phyloP scores from a whole-genome alignment of 2,113 vertebrate genomes.

The Colinus virginianus region DNA sequence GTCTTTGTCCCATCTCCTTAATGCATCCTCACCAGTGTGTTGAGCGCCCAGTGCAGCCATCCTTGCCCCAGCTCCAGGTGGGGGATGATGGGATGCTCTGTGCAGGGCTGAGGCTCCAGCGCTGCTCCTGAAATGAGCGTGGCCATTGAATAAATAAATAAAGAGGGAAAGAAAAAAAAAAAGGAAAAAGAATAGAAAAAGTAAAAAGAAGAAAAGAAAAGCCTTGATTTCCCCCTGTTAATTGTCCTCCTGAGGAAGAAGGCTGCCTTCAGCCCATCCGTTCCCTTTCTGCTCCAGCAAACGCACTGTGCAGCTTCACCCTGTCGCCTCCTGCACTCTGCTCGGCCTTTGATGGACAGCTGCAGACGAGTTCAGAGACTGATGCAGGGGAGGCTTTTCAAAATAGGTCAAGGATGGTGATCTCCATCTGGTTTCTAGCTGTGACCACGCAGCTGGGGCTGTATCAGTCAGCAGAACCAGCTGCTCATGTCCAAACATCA shows the following conservation, averaged over 20 bases:
- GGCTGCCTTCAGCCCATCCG: not conserved
- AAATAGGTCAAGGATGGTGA: not conserved
- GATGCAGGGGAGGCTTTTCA: not conserved
- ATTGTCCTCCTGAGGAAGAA: rapidly evolving
- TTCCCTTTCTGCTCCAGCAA: not conserved
- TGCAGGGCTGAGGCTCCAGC: not conserved
- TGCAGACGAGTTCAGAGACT: not conserved
- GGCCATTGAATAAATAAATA: too few species aligned
- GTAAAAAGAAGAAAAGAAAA: not conserved
- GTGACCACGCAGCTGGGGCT: not conserved
- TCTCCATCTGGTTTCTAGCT: rapidly evolving
- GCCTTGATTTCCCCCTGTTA: not conserved
- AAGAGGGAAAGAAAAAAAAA: too few species aligned
- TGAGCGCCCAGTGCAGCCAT: not conserved
- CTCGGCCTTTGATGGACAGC: not conserved
- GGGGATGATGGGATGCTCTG: not conserved
- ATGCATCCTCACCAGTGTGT: rapidly evolving
- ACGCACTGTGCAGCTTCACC: not conserved
- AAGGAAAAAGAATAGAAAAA: not conserved
- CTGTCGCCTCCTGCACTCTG: rapidly evolving
- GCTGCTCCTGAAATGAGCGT: not conserved
- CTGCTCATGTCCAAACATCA: not conserved
- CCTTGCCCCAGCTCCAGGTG: not conserved
- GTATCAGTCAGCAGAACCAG: not conserved
- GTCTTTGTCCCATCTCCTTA: not conserved